Evolutionary conservation across 1,140 invertebrate genomes (phyloP).

Genomic region (Sycobia sp.): DNA sequence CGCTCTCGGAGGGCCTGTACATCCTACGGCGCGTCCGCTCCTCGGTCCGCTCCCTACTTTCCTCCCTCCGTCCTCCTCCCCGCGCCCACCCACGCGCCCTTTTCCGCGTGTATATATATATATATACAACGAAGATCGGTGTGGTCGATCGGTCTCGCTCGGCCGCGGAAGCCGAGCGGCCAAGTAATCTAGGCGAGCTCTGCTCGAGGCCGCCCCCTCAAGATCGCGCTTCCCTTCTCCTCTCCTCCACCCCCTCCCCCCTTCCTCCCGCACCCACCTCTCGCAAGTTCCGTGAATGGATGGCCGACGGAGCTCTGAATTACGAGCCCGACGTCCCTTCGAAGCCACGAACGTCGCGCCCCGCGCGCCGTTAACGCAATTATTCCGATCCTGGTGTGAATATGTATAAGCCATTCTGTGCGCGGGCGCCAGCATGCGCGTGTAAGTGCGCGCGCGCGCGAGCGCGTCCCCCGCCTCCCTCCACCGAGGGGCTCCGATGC

Average conservation of each 20-base stretch:
- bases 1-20: neutral
- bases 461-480: too few relatives aligned
- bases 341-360: slow-evolving; percentile 17
- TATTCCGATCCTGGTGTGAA: too few relatives aligned
- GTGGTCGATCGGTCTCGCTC: slow-evolving; percentile 53
- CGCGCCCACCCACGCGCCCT: too few relatives aligned
- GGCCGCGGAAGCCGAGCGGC: slow-evolving; percentile 42
- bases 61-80: neutral
- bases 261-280: too few relatives aligned
- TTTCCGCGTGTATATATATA: too few relatives aligned
- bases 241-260: too few relatives aligned
- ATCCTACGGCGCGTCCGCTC: neutral
- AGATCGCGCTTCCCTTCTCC: too few relatives aligned
- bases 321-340: slow-evolving; percentile 52
- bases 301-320: slow-evolving; percentile 53
- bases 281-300: slow-evolving; percentile 50
- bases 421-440: neutral
- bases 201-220: slow-evolving; percentile 41
- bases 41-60: neutral
- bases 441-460: too few relatives aligned
- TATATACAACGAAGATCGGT: slow-evolving; percentile 42
- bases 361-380: slow-evolving; percentile 45
- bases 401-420: too few relatives aligned
- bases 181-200: slow-evolving; percentile 45
- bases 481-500: too few relatives aligned